Base-by-base conservation (phyloP, 2,797 vertebrate species). In the Mastacembelus armatus region DNA sequence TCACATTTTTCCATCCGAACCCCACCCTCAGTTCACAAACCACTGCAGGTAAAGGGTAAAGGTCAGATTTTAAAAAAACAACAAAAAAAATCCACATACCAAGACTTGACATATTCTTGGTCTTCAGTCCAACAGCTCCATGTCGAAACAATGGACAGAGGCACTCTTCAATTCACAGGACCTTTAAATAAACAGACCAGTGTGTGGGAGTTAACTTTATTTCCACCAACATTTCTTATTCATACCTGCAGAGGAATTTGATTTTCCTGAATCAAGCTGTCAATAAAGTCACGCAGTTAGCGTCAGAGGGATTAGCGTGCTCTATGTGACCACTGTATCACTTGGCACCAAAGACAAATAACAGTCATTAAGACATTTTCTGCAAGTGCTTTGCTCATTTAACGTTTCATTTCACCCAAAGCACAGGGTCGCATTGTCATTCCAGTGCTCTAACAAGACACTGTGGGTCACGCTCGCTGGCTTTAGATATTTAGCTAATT, bases 331-430 rank as follows among this genome's bases (percentile, higher is more conserved):
- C 16, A 2, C 27, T 43, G 29, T 32, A 40, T 56, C 57, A 29
- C 43, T 67, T 27, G 21, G 54, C 66, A n/a, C 33, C 43, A 9
- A 33, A 81, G 69, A 72, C 67, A 73, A 84, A 81, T 81, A 78
- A 68, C 66, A 78, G 38, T 76, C 78, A 77, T 85, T 76, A 74
- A 69, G 62, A 61, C 11, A 2, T 73, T 81, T 78, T 74, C 65
- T 2, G 5, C 12, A 4, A 39, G 61, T 66, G 65, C 59, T 83
- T 69, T 72, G 75, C 78, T 79, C 74, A 83, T 85, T 88, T 83
- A 80, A 66, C 27, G 14, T 69, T 71, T 74, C 62, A 74, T 83
- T 84, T 84, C 42, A 15, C 68, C 61, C 63, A 62, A n/a, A n/a
- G n/a, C n/a, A n/a, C n/a, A n/a, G 27, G 66, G 39, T 47, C 24